Percentiles rank a stretch among this genome's conserved stretches.
phyloP scores from a whole-genome alignment of 2,113 vertebrate genomes.

The Lagenorhynchus albirostris region DNA sequence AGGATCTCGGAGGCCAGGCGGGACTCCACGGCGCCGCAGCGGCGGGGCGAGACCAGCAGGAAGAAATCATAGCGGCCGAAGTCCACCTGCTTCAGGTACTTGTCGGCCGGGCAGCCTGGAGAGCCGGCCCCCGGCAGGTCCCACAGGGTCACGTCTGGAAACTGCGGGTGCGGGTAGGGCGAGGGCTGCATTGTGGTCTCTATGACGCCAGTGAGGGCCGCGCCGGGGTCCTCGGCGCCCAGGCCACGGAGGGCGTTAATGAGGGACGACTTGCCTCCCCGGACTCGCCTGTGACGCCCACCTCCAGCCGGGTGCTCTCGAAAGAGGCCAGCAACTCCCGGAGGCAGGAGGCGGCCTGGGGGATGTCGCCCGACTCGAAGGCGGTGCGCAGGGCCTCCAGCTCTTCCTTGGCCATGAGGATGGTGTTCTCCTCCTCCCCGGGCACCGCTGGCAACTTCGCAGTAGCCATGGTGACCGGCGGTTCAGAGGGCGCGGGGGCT shows the following conservation, averaged over 20 bases:
- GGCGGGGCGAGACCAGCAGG: slow-evolving; percentile 79
- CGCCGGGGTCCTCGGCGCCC: slow-evolving; percentile 73
- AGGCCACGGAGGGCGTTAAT: slow-evolving; percentile 82
- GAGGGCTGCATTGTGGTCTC: slow-evolving; percentile 79
- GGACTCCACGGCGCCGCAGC: slow-evolving; percentile 76
- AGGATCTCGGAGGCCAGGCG: slow-evolving; percentile 76
- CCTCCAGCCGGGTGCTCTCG: slow-evolving; percentile 69
- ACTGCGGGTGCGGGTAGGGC: slow-evolving; percentile 75
- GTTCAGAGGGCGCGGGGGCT: neutral
- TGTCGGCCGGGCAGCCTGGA: slow-evolving; percentile 73
- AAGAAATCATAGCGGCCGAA: slow-evolving; percentile 83
- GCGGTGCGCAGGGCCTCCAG: slow-evolving; percentile 63
- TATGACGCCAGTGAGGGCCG: slow-evolving; percentile 79
- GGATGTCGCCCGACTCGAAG: slow-evolving; percentile 65
- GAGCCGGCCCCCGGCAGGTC: slow-evolving; percentile 83
- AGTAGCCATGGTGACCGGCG: slow-evolving; percentile 47
- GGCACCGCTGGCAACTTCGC: slow-evolving; percentile 5
- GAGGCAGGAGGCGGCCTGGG: slow-evolving; percentile 56
- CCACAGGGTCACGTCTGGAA: slow-evolving; percentile 79
- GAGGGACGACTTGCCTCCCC: slow-evolving; percentile 84
- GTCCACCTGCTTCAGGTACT: slow-evolving; percentile 78
- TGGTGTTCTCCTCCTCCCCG: slow-evolving; percentile 53
- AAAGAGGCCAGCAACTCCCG: slow-evolving; percentile 58
- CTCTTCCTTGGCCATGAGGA: slow-evolving; percentile 68
- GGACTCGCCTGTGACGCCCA: slow-evolving; percentile 81